phyloP scores from a whole-genome alignment of 2,113 vertebrate species.

The Quiscalus mexicanus region DNA sequence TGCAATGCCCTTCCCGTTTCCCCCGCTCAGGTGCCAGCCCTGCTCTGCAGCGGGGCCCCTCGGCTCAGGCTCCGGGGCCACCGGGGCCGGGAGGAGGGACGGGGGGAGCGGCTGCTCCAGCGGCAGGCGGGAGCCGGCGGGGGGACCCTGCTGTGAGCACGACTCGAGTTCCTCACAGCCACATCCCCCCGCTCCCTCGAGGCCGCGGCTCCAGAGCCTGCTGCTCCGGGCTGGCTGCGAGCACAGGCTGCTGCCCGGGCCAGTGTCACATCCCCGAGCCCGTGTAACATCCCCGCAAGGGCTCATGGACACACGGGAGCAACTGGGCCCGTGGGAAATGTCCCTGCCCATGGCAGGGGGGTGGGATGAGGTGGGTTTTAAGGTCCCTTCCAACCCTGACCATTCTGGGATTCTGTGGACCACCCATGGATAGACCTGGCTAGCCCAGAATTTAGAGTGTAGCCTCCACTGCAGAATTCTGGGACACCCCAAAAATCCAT shows the following conservation, averaged over 20 bases:
- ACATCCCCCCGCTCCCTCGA: neutral
- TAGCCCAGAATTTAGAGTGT: neutral
- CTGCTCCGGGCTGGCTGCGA: neutral
- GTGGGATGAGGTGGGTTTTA: neutral
- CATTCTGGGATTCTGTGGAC: neutral
- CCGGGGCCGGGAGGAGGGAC: neutral
- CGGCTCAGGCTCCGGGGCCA: neutral
- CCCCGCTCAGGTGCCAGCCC: neutral
- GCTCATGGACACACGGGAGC: fast-evolving
- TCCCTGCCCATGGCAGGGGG: too few species aligned
- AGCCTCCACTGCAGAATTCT: neutral
- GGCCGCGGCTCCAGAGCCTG: neutral
- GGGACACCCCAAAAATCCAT: neutral
- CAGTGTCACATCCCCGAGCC: too few species aligned
- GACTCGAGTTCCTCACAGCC: neutral
- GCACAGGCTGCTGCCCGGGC: neutral
- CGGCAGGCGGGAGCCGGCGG: neutral
- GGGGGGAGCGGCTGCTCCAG: neutral
- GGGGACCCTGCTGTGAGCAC: neutral
- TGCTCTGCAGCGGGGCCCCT: neutral
- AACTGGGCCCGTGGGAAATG: fast-evolving
- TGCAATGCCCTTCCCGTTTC: fast-evolving
- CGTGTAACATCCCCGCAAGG: too few species aligned
- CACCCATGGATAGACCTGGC: too few species aligned
- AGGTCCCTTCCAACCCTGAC: neutral